These are phyloP conservation scores for Napeogenes inachia DNA, from an alignment of 2,888 invertebrate genomes.

Conservation along the genomic window DNA sequence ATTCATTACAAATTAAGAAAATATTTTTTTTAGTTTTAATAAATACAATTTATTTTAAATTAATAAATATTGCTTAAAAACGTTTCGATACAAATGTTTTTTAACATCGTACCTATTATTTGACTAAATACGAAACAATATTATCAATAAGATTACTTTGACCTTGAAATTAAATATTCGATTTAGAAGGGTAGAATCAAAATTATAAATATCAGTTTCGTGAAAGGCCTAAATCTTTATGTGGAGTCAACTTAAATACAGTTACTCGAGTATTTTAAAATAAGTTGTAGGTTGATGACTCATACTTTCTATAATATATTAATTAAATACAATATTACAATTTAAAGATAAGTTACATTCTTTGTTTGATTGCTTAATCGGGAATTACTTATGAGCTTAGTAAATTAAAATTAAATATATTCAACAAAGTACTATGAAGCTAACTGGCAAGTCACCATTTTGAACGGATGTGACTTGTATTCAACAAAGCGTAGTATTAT, in stretches of 20 bases:
- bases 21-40: too few species aligned
- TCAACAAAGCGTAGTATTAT: slow-evolving; percentile 69
- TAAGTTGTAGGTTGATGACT: slow-evolving; percentile 30
- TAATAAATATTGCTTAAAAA: too few species aligned
- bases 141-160: not conserved
- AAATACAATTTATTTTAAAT: too few species aligned
- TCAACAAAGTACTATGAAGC: slow-evolving; percentile 35
- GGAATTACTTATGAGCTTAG: not conserved
- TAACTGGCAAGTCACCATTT: slow-evolving; percentile 80
- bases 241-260: not conserved
- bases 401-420: not conserved
- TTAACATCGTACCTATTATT: too few species aligned
- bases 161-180: slow-evolving; percentile 2
- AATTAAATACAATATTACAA: slow-evolving; percentile 9
- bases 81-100: too few species aligned
- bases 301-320: slow-evolving; percentile 25
- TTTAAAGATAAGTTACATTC: not conserved
- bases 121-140: too few species aligned
- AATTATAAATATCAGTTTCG: not conserved
- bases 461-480: slow-evolving; percentile 77
- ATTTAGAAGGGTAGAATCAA: not conserved
- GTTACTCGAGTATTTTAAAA: slow-evolving; percentile 5
- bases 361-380: not conserved
- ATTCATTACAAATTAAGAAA: too few species aligned
- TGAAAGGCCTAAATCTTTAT: not conserved